Evolutionary conservation across 2,797 vertebrate genomes (phyloP).

Genomic region (Monodelphis domestica): DNA sequence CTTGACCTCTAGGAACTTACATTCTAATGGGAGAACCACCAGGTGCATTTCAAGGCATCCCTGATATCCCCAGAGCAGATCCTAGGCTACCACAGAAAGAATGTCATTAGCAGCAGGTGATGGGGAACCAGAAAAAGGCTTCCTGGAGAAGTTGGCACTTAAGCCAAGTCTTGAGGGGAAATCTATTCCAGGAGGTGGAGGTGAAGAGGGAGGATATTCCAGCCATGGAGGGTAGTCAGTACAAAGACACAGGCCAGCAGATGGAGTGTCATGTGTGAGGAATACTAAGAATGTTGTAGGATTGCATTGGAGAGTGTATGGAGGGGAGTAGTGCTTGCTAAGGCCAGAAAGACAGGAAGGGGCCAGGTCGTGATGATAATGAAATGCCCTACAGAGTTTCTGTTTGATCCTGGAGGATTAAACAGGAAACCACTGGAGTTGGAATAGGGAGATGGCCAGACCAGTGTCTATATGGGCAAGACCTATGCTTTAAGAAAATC

Average conservation of each 20-base stretch:
- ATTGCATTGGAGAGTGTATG: neutral
- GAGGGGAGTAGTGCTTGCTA: neutral
- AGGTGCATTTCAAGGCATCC: neutral
- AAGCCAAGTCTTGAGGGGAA: slow-evolving; percentile 12
- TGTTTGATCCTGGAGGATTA: slow-evolving; percentile 47
- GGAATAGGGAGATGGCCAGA: neutral
- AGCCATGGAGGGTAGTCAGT: neutral
- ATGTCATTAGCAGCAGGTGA: neutral
- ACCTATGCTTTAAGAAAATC: slow-evolving; percentile 21
- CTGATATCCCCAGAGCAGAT: neutral
- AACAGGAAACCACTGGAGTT: slow-evolving; percentile 20
- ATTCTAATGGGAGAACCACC: too few relatives aligned
- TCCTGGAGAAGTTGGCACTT: slow-evolving; percentile 29
- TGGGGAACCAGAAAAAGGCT: neutral
- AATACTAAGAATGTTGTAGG: neutral
- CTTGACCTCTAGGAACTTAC: too few relatives aligned
- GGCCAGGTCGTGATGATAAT: slow-evolving; percentile 12
- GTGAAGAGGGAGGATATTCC: neutral
- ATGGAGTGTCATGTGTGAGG: neutral
- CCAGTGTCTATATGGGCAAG: neutral
- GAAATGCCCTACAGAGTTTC: neutral
- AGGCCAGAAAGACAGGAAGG: slow-evolving; percentile 5
- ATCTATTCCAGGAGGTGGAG: neutral
- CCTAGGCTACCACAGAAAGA: slow-evolving; percentile 9
- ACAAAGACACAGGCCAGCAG: neutral